Evolutionary conservation across 2,888 invertebrate species (phyloP).

Genomic region (Apomyelois bistriatella): DNA sequence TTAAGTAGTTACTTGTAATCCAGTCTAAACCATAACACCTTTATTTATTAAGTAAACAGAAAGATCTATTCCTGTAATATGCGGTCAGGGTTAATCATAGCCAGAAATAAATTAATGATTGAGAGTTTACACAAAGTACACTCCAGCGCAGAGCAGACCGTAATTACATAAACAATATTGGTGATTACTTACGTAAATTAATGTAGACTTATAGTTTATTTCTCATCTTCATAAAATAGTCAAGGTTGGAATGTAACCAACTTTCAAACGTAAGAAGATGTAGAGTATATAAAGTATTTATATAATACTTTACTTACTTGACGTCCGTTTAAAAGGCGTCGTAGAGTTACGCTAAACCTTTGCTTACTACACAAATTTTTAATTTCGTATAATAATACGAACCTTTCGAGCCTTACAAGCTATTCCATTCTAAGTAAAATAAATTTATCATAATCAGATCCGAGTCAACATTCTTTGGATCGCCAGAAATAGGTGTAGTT

Average conservation of each 20-base stretch:
- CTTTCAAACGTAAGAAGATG: background rate
- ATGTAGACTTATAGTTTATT: background rate
- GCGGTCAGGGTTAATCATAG: background rate
- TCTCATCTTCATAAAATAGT: background rate
- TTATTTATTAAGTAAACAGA: background rate
- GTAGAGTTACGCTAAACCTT: no score
- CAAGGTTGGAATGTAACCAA: background rate
- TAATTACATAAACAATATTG: background rate
- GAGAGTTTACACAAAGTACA: background rate
- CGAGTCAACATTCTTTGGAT: constrained; percentile 16
- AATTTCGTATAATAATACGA: no score
- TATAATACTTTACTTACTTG: no score
- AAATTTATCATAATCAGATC: constrained; percentile 18
- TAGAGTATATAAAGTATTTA: no score
- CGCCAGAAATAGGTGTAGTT: constrained; percentile 40
- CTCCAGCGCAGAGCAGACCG: background rate
- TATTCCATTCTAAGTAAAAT: background rate
- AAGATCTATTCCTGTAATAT: background rate
- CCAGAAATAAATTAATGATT: background rate
- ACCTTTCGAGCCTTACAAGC: background rate
- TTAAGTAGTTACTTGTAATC: background rate
- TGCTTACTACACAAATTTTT: no score
- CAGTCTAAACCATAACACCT: no score
- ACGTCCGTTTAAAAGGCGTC: no score
- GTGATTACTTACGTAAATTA: background rate